Percentiles rank a stretch among this genome's conserved stretches.
These are phyloP conservation scores for Syngnathus typhle DNA, from an alignment of 2,113 vertebrate species.

Conservation along the genomic window DNA sequence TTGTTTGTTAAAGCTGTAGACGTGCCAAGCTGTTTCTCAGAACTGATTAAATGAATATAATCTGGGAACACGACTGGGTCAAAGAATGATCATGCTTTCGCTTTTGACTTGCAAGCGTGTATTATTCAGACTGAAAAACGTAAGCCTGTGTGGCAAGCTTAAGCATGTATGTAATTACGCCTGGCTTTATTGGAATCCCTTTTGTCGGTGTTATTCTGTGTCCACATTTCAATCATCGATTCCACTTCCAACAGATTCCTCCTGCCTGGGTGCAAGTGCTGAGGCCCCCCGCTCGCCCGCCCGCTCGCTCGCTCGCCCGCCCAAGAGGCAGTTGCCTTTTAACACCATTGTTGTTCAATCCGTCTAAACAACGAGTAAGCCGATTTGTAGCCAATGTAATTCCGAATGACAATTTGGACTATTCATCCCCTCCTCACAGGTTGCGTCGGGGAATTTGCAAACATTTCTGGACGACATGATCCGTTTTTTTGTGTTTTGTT, in stretches of 20 bases:
- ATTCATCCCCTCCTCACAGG: constrained; percentile 35
- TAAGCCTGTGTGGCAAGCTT: constrained; percentile 16
- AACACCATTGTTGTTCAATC: constrained; percentile 50
- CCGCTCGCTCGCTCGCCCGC: too few relatives aligned
- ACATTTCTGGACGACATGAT: constrained; percentile 58
- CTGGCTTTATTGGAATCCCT: constrained; percentile 12
- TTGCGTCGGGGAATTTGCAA: constrained; percentile 50
- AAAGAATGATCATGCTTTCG: not conserved
- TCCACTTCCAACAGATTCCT: constrained; percentile 19
- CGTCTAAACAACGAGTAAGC: constrained; percentile 57
- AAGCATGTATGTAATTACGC: constrained; percentile 44
- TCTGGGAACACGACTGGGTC: not conserved
- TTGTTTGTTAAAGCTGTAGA: not conserved
- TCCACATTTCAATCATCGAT: constrained; percentile 10
- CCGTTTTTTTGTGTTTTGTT: constrained; percentile 32
- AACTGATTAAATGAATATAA: not conserved
- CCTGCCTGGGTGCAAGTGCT: not conserved
- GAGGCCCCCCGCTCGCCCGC: too few relatives aligned
- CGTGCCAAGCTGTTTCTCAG: not conserved
- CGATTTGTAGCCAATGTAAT: constrained; percentile 56
- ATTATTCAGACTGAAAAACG: constrained; percentile 10
- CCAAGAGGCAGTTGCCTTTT: constrained; percentile 40
- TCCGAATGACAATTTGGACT: constrained; percentile 35
- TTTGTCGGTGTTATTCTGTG: constrained; percentile 9
- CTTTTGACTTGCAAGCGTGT: constrained; percentile 5